These are phyloP conservation scores for Baryphthengus martii DNA, from an alignment of 2,113 vertebrate genomes.

Conservation along the genomic window DNA sequence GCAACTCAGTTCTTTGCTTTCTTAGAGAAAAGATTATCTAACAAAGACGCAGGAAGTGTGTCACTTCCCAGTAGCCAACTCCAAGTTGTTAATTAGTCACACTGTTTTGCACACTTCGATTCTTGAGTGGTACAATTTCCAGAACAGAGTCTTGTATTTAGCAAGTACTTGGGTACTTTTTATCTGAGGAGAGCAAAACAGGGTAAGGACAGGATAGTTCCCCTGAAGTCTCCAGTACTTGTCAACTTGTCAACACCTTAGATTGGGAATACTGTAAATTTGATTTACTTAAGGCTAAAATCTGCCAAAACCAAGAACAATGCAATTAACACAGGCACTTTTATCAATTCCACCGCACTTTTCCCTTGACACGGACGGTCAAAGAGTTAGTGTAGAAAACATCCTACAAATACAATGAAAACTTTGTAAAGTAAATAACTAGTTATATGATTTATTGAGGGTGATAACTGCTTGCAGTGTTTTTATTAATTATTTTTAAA, in stretches of 20 bases:
- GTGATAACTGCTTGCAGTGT: neutral
- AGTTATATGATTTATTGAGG: neutral
- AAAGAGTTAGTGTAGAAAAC: neutral
- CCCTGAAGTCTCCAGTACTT: neutral
- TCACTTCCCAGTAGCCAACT: slow-evolving; percentile 17
- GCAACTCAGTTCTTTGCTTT: neutral
- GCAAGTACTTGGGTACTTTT: neutral
- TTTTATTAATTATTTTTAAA: neutral
- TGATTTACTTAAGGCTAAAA: neutral
- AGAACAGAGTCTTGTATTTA: neutral
- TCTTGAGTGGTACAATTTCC: neutral
- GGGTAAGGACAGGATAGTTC: neutral
- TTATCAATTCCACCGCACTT: neutral
- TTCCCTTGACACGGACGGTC: no score
- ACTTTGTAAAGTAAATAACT: neutral
- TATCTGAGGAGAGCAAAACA: neutral
- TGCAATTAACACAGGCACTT: neutral
- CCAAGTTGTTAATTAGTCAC: neutral
- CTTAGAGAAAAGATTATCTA: neutral
- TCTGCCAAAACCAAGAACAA: neutral
- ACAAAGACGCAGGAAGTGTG: slow-evolving; percentile 21
- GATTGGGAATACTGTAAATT: neutral
- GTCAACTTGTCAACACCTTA: neutral
- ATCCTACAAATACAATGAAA: neutral
- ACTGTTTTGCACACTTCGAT: neutral